Evolutionary conservation across 2,113 vertebrate genomes (phyloP), one percentile per base, ranked within the genome.

Genomic region (Nansenia antarctica): DNA sequence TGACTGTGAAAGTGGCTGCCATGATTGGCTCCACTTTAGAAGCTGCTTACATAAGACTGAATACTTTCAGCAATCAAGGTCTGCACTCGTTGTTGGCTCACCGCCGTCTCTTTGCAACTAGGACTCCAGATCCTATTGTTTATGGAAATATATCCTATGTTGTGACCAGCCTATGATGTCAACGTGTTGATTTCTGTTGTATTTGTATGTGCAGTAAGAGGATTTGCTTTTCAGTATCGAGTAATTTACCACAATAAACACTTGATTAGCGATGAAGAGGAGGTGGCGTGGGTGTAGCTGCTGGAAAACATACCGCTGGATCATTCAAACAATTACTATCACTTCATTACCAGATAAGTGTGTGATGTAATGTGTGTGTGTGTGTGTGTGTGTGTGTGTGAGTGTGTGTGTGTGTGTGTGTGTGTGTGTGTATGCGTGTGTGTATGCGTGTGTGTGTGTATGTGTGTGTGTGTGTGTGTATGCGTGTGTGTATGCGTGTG

Each of bases 21-120:
- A 74, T 81, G 84, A 87, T 87, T 82, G 79, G 62, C 52, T 59
- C 74, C 79, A 82, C 78, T 84, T 81, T 82, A 60, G 70, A 65
- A 67, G 61, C 69, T 68, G 59, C 69, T 68, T 77, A 66, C 70
- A 42, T 58, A 70, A 73, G 47, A 66, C n/a, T 78, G 62, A n/a
- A 75, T 79, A 53, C 70, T 67, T 65, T 59, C 65, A 64, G 81
- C 81, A 88, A 85, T 90, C 86, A 87, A 73, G 42, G 63, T 71
- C 74, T 78, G 63, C 77, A 72, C 52, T 75, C 57, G 57, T 34
- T 67, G 37, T 68, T 63, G 74, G 69, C 22, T 32, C 32, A 5
- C 20, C 9, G 9, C 3, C 14, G 5, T 57, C 27, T 30, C 29
- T 57, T 26, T 15, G 5, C 12, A 9, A 29, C 20, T 34, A 29